Base-by-base conservation (phyloP, 2,888 invertebrate species). In the Ectobius pallidus region DNA sequence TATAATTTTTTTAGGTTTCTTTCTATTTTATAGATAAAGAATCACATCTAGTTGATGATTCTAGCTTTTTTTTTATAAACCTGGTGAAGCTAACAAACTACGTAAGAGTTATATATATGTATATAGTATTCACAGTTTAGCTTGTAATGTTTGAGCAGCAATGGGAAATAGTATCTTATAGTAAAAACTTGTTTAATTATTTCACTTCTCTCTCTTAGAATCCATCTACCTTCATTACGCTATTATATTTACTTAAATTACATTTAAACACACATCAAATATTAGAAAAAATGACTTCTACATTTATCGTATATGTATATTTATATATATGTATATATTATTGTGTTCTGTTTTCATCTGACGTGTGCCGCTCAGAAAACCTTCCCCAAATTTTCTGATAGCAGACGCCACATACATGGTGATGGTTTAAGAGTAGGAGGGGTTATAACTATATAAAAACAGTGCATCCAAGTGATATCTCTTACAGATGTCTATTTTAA, bases 351-450 rank as follows among this genome's bases (percentile, higher is more conserved):
- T 25, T 27, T 9, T 3, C 7, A 22, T 65, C 18, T n/a, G 18
- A 46, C 65, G 46, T 62, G 63, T 72, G 69, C 70, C 55, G 71
- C 65, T 70, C 69, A 73, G 71, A 73, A 75, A 75, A 75, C 73
- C 75, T 75, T 75, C 75, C 75, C 75, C 75, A 63, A 75, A 75
- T 75, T 75, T 75, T 72, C 73, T 73, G 73, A 30, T 65, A 70
- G 73, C 73, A 67, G 69, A 44, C 67, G 73, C 46, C 58, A 44
- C 39, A 65, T 65, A 55, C n/a, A 9, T 46, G 16, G 27, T 34
- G 11, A 46, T 6, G 25, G 55, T 55, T n/a, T 25, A 49, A 46
- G 42, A 44, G 18, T 65, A 65, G 6, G 27, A 30, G 30, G n/a
- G 27, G n/a, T n/a, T n/a, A 11, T 14, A 34, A 30, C 32, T 58